Conservation (phyloP, 2,797 vertebrate species). For the Halcyon smyrnensis region DNA sequence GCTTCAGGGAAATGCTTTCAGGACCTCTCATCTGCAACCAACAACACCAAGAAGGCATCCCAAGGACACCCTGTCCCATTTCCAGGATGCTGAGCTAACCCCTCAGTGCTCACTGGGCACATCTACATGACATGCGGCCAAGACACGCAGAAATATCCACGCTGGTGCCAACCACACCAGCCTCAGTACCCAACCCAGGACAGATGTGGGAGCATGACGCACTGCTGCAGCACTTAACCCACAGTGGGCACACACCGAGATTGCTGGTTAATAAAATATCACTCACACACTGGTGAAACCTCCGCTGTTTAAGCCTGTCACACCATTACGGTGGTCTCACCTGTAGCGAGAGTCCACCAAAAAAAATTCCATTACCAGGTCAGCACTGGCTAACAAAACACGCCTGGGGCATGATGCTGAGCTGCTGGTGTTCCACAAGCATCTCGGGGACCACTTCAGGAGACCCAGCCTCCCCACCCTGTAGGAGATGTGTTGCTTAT, state of each 20-base stretch:
- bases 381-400: not conserved
- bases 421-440: not conserved
- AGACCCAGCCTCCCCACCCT: not conserved
- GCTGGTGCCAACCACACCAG: not conserved
- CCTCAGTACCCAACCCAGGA: not conserved
- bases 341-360: not conserved
- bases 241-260: rapidly evolving
- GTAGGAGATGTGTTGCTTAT: not conserved
- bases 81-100: not conserved
- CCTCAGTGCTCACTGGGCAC: rapidly evolving
- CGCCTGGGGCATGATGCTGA: rapidly evolving
- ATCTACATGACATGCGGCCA: not conserved
- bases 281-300: rapidly evolving
- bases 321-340: not conserved
- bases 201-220: not conserved
- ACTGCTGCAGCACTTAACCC: not conserved
- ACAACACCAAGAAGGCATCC: not conserved
- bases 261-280: rapidly evolving
- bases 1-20: not conserved
- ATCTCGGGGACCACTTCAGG: not conserved
- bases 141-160: not conserved
- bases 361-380: not conserved
- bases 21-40: not conserved
- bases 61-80: not conserved
- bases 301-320: not conserved